Conservation (phyloP, 1,140 invertebrate species). For the Scaptodrosophila lebanonensis region DNA sequence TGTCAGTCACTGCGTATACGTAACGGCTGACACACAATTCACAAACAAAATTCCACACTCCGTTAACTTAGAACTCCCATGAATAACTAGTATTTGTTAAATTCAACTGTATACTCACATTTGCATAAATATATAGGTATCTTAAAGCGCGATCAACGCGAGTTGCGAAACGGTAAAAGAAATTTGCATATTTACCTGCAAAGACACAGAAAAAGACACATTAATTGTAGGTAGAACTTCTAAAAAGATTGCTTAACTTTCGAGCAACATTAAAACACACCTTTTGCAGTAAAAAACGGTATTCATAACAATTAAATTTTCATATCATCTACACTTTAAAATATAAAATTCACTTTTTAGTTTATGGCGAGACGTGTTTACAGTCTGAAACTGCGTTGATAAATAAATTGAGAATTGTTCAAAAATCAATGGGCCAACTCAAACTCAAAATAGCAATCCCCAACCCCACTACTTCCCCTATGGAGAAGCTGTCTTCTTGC, state of each 20-base stretch:
- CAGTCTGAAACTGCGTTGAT: conserved; percentile 68
- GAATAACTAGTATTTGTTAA: too few species aligned
- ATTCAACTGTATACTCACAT: conserved; percentile 11
- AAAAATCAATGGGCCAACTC: conserved; percentile 14
- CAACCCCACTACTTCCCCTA: conserved; percentile 16
- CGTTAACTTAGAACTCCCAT: too few species aligned
- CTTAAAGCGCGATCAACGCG: conserved; percentile 36
- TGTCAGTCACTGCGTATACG: conserved; percentile 16
- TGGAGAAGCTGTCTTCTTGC: conserved; percentile 45
- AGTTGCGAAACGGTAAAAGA: conserved; percentile 29
- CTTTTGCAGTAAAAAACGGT: conserved; percentile 59
- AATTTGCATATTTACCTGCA: conserved; percentile 66
- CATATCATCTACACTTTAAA: too few species aligned
- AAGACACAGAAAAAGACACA: conserved; percentile 41
- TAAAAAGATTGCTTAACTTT: conserved; percentile 14
- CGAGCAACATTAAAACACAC: conserved; percentile 47
- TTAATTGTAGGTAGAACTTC: conserved; percentile 31
- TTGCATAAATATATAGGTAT: conserved; percentile 23
- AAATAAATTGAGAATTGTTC: conserved; percentile 56
- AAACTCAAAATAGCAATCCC: conserved; percentile 2
- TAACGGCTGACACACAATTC: conserved; percentile 24
- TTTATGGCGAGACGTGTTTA: conserved; percentile 58
- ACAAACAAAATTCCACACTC: too few species aligned
- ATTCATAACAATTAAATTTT: conserved; percentile 59
- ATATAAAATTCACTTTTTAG: conserved; percentile 47